Base-by-base conservation (phyloP, 1,140 invertebrate genomes). In the Copidosoma floridanum region DNA sequence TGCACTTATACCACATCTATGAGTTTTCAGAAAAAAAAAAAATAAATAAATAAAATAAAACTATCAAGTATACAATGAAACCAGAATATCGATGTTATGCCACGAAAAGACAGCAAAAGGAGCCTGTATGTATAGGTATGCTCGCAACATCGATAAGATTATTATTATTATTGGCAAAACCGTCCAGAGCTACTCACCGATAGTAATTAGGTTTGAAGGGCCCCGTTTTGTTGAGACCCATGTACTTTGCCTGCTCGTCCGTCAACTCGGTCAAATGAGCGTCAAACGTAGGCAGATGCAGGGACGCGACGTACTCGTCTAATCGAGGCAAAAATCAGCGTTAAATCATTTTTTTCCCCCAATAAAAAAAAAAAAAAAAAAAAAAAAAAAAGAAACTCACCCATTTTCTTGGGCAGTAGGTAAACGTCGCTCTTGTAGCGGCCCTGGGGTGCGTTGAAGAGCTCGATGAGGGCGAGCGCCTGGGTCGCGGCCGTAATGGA, bases 131-230 rank as follows among this genome's bases (percentile, higher is more conserved):
- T n/a, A n/a, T n/a, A n/a, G n/a, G n/a, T n/a, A n/a, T n/a, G n/a
- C n/a, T n/a, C n/a, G n/a, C n/a, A n/a, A n/a, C n/a, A n/a, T n/a
- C n/a, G n/a, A n/a, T n/a, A n/a, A n/a, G n/a, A n/a, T n/a, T n/a
- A n/a, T n/a, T n/a, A n/a, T n/a, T n/a, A n/a, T n/a, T n/a, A n/a
- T n/a, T 37, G 32, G 32, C 7, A 8, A 14, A 37, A n/a, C n/a
- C n/a, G n/a, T n/a, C n/a, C n/a, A n/a, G n/a, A n/a, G n/a, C 21
- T 68, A 74, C 65, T 71, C 63, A 98, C 87, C 96, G 89, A 79
- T 99, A 99, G 80, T 98, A 97, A 78, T 97, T 98, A 67, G 96
- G 95, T 81, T 99, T 98, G 80, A 98, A 98, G 61, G 95, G 95
- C 51, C 97, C 96, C 60, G 94, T 91, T 84, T 98, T 98, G 75